These are phyloP conservation scores for Campaea margaritaria DNA, from an alignment of 2,888 invertebrate genomes.

Conservation along the genomic window DNA sequence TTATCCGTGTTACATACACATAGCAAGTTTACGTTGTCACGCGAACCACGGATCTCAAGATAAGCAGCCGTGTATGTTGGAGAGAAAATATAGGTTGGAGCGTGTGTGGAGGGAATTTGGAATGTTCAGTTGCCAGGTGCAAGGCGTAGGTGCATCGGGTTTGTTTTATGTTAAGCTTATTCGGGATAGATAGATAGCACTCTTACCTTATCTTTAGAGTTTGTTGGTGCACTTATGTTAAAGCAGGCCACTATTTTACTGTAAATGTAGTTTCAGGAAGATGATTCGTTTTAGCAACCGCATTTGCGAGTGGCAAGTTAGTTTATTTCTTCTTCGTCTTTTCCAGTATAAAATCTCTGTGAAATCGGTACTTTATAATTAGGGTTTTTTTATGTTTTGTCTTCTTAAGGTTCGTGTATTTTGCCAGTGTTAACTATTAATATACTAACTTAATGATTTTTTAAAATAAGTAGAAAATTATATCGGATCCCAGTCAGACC, in stretches of 20 bases:
- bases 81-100: slow-evolving; percentile 45
- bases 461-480: no score
- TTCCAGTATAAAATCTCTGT: no score
- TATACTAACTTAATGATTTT: no score
- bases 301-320: no score
- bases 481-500: no score
- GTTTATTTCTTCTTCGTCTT: no score
- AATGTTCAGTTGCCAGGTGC: slow-evolving; percentile 40
- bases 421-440: no score
- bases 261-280: background rate
- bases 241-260: slow-evolving; percentile 3
- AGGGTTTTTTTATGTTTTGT: no score
- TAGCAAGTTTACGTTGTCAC: slow-evolving; percentile 56
- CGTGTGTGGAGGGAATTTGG: slow-evolving; percentile 49
- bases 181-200: slow-evolving; percentile 28
- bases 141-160: slow-evolving; percentile 34
- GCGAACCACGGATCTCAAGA: slow-evolving; percentile 45
- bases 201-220: slow-evolving; percentile 29
- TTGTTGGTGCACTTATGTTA: slow-evolving; percentile 7
- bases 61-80: slow-evolving; percentile 51
- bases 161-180: slow-evolving; percentile 35
- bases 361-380: no score
- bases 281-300: background rate
- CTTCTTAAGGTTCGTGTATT: no score
- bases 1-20: slow-evolving; percentile 52